These are phyloP conservation scores for Ostrea denselamellosa DNA, from an alignment of 1,140 invertebrate genomes.

Conservation along the genomic window DNA sequence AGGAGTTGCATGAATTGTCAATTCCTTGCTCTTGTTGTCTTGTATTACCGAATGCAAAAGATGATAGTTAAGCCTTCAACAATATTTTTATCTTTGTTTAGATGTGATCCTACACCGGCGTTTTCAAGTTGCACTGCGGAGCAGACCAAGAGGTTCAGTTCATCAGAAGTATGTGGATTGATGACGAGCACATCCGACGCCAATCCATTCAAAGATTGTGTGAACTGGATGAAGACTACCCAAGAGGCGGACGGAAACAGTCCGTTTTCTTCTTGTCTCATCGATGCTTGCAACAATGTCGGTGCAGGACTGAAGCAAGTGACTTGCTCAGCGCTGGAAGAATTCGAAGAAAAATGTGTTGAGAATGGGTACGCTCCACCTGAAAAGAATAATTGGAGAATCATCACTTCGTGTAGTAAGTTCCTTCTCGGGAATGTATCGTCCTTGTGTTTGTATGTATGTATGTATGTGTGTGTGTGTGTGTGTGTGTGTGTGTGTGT, in stretches of 20 bases:
- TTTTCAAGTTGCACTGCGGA: neutral
- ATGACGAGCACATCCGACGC: neutral
- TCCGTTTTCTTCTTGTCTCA: neutral
- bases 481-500: neutral
- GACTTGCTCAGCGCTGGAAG: neutral
- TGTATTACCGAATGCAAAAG: too few relatives aligned
- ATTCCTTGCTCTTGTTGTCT: too few relatives aligned
- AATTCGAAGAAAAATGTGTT: conserved; percentile 8
- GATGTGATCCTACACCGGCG: neutral
- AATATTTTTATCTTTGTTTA: neutral
- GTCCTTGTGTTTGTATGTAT: too few relatives aligned
- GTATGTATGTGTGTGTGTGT: too few relatives aligned
- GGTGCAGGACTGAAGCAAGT: neutral
- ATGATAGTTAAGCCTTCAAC: too few relatives aligned
- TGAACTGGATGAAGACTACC: neutral
- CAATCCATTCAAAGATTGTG: neutral
- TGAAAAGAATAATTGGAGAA: conserved; percentile 11
- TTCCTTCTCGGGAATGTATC: neutral
- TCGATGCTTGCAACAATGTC: neutral
- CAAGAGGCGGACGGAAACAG: neutral
- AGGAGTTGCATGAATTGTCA: neutral
- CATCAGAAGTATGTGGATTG: neutral
- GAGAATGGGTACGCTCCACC: conserved; percentile 12
- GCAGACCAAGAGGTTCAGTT: neutral
- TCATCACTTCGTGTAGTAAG: neutral